Base-by-base conservation (phyloP, 2,888 invertebrate species). In the Archips crataeganus region DNA sequence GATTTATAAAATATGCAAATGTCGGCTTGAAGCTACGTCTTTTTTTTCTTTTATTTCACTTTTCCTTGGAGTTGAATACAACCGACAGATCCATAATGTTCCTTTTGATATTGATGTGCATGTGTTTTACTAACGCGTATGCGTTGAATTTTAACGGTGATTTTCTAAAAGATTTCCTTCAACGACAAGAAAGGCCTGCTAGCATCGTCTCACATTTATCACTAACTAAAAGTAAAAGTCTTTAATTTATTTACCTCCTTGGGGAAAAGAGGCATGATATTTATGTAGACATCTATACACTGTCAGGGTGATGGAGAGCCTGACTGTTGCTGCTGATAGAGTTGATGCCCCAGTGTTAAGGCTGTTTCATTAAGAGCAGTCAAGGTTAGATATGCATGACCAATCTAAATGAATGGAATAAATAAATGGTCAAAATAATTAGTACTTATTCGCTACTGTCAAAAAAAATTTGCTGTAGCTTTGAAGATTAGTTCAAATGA, bases 161-260 rank as follows among this genome's bases (percentile, higher is more conserved):
- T 34, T 77, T 77, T 47, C 36, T 77, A 9, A 61, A 66, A 51
- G 72, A 76, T 13, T 76, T 77, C 13, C 11, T 76, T 13, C 13
- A 11, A 11, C 47, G 57, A 1, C 60, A 72, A 59, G 64, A 54
- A 5, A 71, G 65, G 39, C 66, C 77, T 8, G 64, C 77, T 8
- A 32, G 47, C n/a, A n/a, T 78, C 47, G 64, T 75, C 2, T 76
- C 77, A 4, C 67, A 74, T 59, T 60, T 77, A 9, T 23, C 34
- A 36, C 15, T 57, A 36, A 49, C 39, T 9, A 74, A 69, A 66
- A 59, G 77, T 75, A 72, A 74, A 49, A 13, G 13, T 49, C 39
- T 49, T 49, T 45, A 45, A n/a, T 49, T 5, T n/a, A 49, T 45
- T 11, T 45, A 45, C 11, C 45, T 45, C 45, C 11, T 45, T 11